A percentile compares a stretch with the other conserved stretches of the same genome.
Evolutionary conservation across 2,888 invertebrate species (phyloP).

Genomic region (Cheilosia grossa): DNA sequence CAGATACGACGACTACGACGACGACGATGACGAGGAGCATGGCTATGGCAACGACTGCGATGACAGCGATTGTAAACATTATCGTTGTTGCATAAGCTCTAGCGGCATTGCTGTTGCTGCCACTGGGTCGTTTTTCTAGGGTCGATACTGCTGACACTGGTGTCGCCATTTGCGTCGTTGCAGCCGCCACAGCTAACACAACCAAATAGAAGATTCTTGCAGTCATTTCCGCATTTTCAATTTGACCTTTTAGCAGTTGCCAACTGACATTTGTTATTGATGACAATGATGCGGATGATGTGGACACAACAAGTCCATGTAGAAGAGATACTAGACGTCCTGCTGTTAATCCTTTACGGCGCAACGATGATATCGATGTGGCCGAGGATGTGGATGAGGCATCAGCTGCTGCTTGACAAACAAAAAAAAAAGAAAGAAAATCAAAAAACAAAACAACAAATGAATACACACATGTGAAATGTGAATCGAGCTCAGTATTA

Average conservation of each 20-base stretch:
- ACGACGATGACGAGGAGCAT: slow-evolving; percentile 31
- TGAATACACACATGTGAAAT: slow-evolving; percentile 22
- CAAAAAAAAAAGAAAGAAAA: not conserved
- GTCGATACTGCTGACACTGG: slow-evolving; percentile 44
- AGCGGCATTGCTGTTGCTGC: slow-evolving; percentile 32
- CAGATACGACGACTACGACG: slow-evolving; percentile 35
- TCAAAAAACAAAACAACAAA: slow-evolving; percentile 19
- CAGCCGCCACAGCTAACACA: slow-evolving; percentile 55
- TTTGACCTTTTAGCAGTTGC: slow-evolving; percentile 70
- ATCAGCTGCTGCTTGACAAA: slow-evolving; percentile 64
- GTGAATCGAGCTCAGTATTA: slow-evolving; percentile 1
- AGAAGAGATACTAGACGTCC: slow-evolving; percentile 66
- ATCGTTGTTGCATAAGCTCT: slow-evolving; percentile 68
- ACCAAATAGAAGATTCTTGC: slow-evolving; percentile 71
- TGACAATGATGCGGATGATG: slow-evolving; percentile 76
- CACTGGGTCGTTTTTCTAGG: slow-evolving; percentile 12
- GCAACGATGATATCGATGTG: slow-evolving; percentile 55
- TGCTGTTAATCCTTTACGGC: slow-evolving; percentile 62
- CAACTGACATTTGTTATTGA: slow-evolving; percentile 76
- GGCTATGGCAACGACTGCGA: slow-evolving; percentile 37
- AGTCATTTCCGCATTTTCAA: slow-evolving; percentile 66
- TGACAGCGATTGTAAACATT: slow-evolving; percentile 65
- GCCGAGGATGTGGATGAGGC: slow-evolving; percentile 67
- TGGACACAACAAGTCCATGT: slow-evolving; percentile 71
- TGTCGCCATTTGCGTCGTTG: slow-evolving; percentile 30